phyloP scores from a whole-genome alignment of 2,797 vertebrate genomes.

The Neosilurus mollespiculum region DNA sequence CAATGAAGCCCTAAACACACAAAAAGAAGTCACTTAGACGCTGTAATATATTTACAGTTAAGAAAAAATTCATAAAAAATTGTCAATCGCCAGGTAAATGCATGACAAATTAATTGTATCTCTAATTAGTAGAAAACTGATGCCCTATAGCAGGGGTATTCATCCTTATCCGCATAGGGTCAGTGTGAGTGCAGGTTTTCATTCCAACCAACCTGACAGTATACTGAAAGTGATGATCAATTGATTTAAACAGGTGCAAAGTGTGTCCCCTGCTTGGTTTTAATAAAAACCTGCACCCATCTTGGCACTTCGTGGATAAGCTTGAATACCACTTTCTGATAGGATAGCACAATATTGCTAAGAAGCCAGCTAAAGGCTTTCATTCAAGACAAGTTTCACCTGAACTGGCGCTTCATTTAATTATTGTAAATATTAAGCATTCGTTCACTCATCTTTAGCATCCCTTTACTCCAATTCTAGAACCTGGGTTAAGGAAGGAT shows the following conservation, averaged over 20 bases:
- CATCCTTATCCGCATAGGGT: too few species aligned
- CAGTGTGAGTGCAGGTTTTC: too few species aligned
- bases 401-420: neutral
- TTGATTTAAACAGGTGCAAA: too few species aligned
- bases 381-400: neutral
- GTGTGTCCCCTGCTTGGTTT: too few species aligned
- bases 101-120: too few species aligned
- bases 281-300: too few species aligned
- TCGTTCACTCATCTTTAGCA: neutral
- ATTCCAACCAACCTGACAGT: too few species aligned
- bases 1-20: slow-evolving; percentile 88
- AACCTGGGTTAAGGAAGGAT: neutral
- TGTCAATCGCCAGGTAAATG: neutral
- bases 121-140: neutral
- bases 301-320: too few species aligned
- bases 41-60: slow-evolving; percentile 31
- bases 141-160: too few species aligned
- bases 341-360: neutral
- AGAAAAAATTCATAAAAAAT: neutral
- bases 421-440: neutral
- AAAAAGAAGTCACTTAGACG: slow-evolving; percentile 54
- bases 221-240: too few species aligned
- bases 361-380: neutral
- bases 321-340: neutral
- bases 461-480: neutral